phyloP scores from a whole-genome alignment of 2,797 vertebrate species.

The Gambusia yucatana region DNA sequence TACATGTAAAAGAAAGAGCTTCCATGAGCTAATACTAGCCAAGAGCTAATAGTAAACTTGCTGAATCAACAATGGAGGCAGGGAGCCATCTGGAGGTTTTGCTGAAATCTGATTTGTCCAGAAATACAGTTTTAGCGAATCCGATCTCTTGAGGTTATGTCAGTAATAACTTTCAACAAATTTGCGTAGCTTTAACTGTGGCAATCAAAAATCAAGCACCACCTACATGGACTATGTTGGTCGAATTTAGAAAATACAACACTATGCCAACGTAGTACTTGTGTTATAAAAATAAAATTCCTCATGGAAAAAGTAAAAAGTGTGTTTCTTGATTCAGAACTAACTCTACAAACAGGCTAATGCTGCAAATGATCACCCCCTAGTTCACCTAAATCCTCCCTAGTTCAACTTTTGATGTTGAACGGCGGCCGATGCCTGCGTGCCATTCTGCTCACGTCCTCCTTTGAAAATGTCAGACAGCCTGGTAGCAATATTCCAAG shows the following conservation, averaged over 20 bases:
- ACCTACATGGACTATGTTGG: background rate
- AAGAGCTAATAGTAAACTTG: background rate
- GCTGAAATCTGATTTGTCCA: background rate
- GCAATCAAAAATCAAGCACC: background rate
- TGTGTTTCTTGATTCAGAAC: constrained; percentile 19
- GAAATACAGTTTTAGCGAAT: background rate
- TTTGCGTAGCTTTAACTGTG: background rate
- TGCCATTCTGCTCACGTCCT: constrained; percentile 71
- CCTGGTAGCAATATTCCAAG: constrained; percentile 69
- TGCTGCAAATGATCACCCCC: constrained; percentile 14
- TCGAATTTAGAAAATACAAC: background rate
- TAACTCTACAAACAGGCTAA: constrained; percentile 3
- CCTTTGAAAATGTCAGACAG: constrained; percentile 78
- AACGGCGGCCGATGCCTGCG: constrained; percentile 49
- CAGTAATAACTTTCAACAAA: background rate
- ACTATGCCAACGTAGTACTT: no score
- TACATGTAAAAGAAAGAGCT: background rate
- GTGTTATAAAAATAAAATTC: background rate
- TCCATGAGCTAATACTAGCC: background rate
- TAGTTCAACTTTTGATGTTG: constrained; percentile 60
- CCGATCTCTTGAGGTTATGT: background rate
- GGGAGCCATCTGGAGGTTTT: background rate
- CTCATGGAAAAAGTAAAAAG: constrained; percentile 11
- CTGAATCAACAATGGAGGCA: background rate
- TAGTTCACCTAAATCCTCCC: constrained; percentile 17